Conservation (phyloP, 2,797 vertebrate genomes). For the Mycteria americana region DNA sequence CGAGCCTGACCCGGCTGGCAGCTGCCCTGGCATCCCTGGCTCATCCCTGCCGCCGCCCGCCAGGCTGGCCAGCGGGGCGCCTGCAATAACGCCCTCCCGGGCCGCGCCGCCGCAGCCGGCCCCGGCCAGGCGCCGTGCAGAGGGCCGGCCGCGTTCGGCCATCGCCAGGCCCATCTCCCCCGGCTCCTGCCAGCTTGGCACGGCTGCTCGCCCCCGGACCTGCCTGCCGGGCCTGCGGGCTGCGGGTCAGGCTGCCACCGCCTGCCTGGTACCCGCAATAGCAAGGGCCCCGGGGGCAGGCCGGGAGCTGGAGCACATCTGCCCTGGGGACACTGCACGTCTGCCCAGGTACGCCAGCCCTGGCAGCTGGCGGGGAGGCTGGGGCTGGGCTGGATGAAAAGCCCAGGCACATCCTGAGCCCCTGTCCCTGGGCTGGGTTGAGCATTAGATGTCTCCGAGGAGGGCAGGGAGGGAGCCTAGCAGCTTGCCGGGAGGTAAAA, state of each 20-base stretch:
- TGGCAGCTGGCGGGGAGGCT: not conserved
- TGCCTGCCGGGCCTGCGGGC: not conserved
- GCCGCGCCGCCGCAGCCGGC: not conserved
- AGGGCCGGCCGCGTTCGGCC: not conserved
- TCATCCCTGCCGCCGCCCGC: rapidly evolving
- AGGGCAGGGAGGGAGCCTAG: not conserved
- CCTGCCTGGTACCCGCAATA: slow-evolving; percentile 22
- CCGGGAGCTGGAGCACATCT: not conserved
- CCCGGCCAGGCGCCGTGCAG: rapidly evolving
- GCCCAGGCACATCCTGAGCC: not conserved
- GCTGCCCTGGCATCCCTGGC: not conserved
- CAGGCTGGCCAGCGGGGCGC: not conserved
- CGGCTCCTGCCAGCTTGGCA: not conserved
- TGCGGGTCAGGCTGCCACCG: slow-evolving; percentile 23
- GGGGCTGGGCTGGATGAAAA: not conserved
- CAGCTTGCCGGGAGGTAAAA: not conserved
- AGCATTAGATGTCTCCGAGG: not conserved
- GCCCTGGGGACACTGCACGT: not conserved
- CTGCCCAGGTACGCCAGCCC: not conserved
- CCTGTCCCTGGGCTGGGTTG: not conserved
- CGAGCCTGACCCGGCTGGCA: not conserved
- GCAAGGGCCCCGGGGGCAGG: not conserved
- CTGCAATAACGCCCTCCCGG: not conserved
- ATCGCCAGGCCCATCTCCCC: not conserved
- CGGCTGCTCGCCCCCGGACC: not conserved